Percentiles rank a stretch among this genome's conserved stretches.
These are phyloP conservation scores for Takifugu bimaculatus DNA, from an alignment of 2,113 vertebrate genomes.

Conservation along the genomic window DNA sequence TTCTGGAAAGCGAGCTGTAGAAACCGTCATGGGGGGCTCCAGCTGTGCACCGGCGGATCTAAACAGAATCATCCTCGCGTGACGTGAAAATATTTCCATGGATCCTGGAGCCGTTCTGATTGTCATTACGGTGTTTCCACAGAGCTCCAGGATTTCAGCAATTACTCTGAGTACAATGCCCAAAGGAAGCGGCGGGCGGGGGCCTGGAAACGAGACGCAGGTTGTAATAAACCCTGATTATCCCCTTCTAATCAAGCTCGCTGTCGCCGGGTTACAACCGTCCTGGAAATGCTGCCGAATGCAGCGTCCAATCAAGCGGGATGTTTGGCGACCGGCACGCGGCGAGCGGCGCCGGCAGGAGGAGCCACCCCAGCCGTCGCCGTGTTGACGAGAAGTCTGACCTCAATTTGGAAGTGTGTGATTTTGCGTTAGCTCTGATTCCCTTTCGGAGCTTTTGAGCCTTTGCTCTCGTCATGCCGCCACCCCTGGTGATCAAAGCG, in stretches of 20 bases:
- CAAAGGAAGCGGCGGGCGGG: neutral
- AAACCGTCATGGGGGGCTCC: too few relatives aligned
- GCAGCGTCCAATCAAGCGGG: conserved; percentile 46
- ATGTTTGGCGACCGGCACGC: conserved; percentile 35
- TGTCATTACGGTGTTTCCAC: neutral
- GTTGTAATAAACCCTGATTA: conserved; percentile 28
- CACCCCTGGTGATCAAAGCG: conserved; percentile 61
- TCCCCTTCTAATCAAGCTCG: conserved; percentile 29
- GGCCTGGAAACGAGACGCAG: conserved; percentile 11
- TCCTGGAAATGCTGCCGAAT: conserved; percentile 17
- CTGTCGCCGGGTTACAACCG: conserved; percentile 15
- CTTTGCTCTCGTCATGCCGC: conserved; percentile 40
- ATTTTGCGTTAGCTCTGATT: conserved; percentile 25
- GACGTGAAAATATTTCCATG: too few relatives aligned
- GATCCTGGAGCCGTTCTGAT: neutral
- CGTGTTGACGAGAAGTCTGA: conserved; percentile 4
- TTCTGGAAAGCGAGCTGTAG: too few relatives aligned
- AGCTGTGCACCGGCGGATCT: too few relatives aligned
- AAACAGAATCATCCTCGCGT: too few relatives aligned
- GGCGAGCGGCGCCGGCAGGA: too few relatives aligned
- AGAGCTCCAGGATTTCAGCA: conserved; percentile 11
- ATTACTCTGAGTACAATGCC: neutral
- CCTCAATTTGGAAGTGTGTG: conserved; percentile 26
- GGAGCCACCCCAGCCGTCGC: neutral
- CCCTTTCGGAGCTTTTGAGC: conserved; percentile 21